Evolutionary conservation across 1,140 invertebrate species (phyloP), one percentile per base, ranked within the genome.

Genomic region (Adoxophyes honmai): DNA sequence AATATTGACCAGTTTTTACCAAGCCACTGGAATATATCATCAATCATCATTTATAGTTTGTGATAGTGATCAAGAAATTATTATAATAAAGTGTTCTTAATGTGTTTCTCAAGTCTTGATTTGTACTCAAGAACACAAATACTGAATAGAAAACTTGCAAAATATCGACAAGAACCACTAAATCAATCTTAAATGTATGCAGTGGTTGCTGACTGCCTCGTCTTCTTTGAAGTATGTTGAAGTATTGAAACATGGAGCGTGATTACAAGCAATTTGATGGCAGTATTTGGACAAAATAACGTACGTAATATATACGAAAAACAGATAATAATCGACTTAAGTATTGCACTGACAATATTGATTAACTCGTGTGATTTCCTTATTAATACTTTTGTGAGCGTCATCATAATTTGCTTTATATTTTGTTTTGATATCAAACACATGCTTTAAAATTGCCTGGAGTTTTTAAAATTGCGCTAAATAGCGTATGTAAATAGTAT

Each of bases 391-490:
- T 18, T 18, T 44, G 39, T 13, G n/a, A 21, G 39, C 16, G 39
- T 48, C 42, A 4, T 21, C 11, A 11, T 48, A 21, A 48, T 48
- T 28, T 33, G 42, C 42, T 48, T 48, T 16, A 21, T 48, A 16
- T 21, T 48, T 11, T 1, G 42, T 48, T 28, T 48, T 13, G 18
- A 44, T 28, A 2, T 48, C 10, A 48, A 21, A 0, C n/a, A 33
- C 18, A 48, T 67, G 64, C 68, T 69, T 61, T 65, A 71, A 59
- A 70, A 58, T 66, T 65, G 66, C 72, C 59, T 72, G 44, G 78
- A 81, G 78, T 81, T 76, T 77, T 60, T 74, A 78, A 74, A n/a
- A n/a, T n/a, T 72, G 78, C 76, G 16, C 39, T 54, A 58, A 59
- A 34, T 37, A 34, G 48, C 56, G 14, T 16, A 42, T 65, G 59